Conservation (phyloP, 2,888 invertebrate species). For the Cosmopolites sordidus region DNA sequence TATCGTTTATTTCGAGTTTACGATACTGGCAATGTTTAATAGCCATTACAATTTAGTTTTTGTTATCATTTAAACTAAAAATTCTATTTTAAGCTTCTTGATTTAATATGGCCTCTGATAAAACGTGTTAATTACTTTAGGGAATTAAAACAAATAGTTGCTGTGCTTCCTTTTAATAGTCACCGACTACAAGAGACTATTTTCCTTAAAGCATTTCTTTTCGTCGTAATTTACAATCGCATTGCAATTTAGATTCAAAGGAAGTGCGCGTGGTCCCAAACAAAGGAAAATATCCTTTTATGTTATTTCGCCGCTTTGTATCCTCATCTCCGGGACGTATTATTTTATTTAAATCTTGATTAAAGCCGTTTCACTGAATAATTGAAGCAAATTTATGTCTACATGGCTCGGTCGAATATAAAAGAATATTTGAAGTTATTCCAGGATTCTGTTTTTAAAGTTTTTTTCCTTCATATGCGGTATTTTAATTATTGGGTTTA, state of each 20-base stretch:
- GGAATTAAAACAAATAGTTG: not conserved
- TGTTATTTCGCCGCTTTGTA: not conserved
- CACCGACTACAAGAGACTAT: not conserved
- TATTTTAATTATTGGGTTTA: no score
- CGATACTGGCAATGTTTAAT: no score
- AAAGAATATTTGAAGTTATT: no score
- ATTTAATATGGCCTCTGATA: not conserved
- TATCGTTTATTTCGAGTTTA: no score
- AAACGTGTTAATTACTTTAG: not conserved
- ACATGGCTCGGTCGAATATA: not conserved
- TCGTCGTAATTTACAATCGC: not conserved
- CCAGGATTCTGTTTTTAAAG: no score
- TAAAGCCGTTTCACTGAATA: not conserved
- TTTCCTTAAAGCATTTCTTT: not conserved
- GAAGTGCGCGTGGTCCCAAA: not conserved
- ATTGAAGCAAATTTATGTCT: not conserved
- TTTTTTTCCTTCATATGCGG: no score
- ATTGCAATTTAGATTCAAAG: constrained; percentile 1
- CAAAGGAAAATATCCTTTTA: not conserved
- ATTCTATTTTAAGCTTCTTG: no score
- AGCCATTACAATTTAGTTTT: no score
- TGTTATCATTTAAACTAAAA: no score
- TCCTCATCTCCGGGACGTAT: not conserved
- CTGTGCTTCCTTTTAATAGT: not conserved
- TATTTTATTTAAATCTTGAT: constrained; percentile 1